These are phyloP conservation scores for Ectemnius cavifrons DNA, from an alignment of 2,888 invertebrate species.

Conservation along the genomic window DNA sequence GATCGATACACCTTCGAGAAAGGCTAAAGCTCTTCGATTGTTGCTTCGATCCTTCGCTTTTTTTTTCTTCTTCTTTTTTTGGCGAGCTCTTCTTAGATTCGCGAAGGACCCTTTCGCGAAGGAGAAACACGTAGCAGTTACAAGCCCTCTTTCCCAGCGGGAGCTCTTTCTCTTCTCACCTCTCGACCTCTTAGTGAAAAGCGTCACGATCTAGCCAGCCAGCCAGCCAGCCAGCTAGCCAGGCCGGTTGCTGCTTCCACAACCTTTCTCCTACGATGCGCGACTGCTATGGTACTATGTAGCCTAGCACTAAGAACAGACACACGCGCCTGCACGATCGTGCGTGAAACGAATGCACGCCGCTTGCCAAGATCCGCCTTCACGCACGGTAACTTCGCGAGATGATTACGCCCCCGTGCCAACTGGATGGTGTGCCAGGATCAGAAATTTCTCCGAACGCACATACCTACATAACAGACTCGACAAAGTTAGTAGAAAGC, in stretches of 20 bases:
- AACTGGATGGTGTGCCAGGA: constrained; percentile 70
- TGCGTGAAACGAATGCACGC: constrained; percentile 61
- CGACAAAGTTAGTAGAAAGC: no score
- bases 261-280: constrained; percentile 3
- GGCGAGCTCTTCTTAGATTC: constrained; percentile 4
- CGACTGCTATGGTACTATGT: constrained; percentile 6
- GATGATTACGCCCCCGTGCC: constrained; percentile 71
- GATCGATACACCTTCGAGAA: not conserved
- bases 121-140: constrained; percentile 26
- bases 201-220: not conserved
- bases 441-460: constrained; percentile 40
- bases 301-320: not conserved
- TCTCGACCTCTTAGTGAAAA: constrained; percentile 33
- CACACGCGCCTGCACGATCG: constrained; percentile 32
- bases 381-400: constrained; percentile 66
- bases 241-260: not conserved
- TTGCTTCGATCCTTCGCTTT: not conserved
- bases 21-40: not conserved
- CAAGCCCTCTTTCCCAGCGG: constrained; percentile 17
- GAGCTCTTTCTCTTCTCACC: constrained; percentile 9
- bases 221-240: not conserved
- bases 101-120: constrained; percentile 12
- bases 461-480: no score
- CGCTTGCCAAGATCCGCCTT: constrained; percentile 66
- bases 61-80: not conserved